Base-by-base conservation (phyloP, 2,888 invertebrate genomes). In the Polymixis flavicincta region DNA sequence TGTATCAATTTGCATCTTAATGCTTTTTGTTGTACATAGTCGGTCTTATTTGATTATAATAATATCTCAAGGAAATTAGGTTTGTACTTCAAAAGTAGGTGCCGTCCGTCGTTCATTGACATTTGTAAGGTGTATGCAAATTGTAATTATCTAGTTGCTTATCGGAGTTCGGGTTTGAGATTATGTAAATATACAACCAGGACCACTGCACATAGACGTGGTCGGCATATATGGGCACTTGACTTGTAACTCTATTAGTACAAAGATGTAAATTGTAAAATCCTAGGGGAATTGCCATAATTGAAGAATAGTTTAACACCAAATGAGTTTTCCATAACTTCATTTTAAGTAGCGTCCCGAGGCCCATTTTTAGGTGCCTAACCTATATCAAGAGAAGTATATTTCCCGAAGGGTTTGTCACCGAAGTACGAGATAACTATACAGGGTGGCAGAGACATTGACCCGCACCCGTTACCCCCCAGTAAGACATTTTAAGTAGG, bases 1-100 rank as follows among this genome's bases (percentile, higher is more conserved):
- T 94, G 95, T 95, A 94, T 91, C 94, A 94, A 96, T 96, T 96
- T 95, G 95, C 96, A 96, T 96, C 89, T 92, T 95, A 96, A 95
- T 95, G 91, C 91, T 91, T 92, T 94, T 91, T 91, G 91, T 92
- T 91, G 92, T 92, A 92, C 90, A 80, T 85, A 88, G 87, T 85
- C 74, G 73, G 80, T 78, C 78, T 78, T 89, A 90, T 91, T 90
- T 90, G 88, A 89, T 89, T 89, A 87, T 82, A 82, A 85, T 85
- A 83, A 82, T 78, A 78, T 37, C 73, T 81, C 75, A 50, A 81
- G 71, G 65, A 86, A 87, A 82, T 78, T 80, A 72, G 71, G 60
- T 76, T 69, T 76, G 79, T 77, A 74, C 70, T 83, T 69, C 64
- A 71, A 73, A 74, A 74, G 85, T 83, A 73, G 55, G 64, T 76